Conservation (phyloP, 2,888 invertebrate species). For the Microctonus brassicae region DNA sequence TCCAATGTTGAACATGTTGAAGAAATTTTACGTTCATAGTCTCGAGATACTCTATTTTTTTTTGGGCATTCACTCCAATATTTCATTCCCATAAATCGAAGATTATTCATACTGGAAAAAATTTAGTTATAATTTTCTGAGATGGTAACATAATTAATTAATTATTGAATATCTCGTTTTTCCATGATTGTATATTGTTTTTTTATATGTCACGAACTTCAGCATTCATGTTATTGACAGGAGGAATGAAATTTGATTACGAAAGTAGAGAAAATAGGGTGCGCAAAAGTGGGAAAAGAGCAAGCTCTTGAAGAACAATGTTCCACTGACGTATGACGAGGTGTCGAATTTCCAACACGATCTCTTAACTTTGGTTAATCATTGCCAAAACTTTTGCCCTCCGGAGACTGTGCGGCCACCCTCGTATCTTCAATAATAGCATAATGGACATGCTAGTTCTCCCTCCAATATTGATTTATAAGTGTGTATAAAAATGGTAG, state of each 20-base stretch:
- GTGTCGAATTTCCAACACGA: slow-evolving; percentile 46
- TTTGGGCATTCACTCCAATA: neutral
- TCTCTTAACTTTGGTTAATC: slow-evolving; percentile 59
- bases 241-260: slow-evolving; percentile 5
- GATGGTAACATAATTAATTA: neutral
- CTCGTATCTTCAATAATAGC: slow-evolving; percentile 55
- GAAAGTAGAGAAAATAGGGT: neutral
- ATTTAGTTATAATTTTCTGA: slow-evolving; percentile 1
- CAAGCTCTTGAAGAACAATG: neutral
- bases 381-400: slow-evolving; percentile 62
- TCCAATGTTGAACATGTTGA: slow-evolving; percentile 27
- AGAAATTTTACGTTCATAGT: neutral
- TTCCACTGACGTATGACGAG: slow-evolving; percentile 34
- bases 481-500: slow-evolving; percentile 14
- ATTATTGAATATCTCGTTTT: neutral
- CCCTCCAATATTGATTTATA: slow-evolving; percentile 48
- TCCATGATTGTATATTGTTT: slow-evolving; percentile 18
- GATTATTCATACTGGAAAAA: neutral
- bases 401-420: slow-evolving; percentile 54
- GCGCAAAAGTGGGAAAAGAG: neutral
- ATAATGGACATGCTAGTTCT: slow-evolving; percentile 59
- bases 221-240: slow-evolving; percentile 13
- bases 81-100: neutral
- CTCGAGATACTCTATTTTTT: neutral
- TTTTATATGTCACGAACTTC: neutral